Base-by-base conservation (phyloP, 1,140 invertebrate species). In the Drosophila athabasca region DNA sequence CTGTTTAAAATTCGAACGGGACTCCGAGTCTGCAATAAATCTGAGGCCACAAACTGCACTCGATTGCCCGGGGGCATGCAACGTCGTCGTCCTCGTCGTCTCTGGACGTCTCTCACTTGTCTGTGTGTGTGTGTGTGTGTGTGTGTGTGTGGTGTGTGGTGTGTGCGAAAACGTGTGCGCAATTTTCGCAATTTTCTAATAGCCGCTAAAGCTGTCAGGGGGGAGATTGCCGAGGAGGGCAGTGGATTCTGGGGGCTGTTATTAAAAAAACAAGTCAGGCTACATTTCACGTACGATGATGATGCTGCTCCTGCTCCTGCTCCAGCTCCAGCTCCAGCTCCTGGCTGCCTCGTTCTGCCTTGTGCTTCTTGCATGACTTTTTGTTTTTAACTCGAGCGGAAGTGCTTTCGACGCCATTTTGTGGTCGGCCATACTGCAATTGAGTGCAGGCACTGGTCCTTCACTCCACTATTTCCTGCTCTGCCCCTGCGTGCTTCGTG, bases 131-230 rank as follows among this genome's bases (percentile, higher is more conserved):
- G 7, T 26, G 0, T 26, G 7, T 8, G 26, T 62, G 49, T 43
- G 31, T 26, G 5, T 26, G 7, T 31, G 7, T 31, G 1, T 29
- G 29, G 7, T 29, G 26, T 62, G 49, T 43, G 39, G 50, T 43
- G 62, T 41, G 24, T 41, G 43, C 45, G 62, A 64, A 81, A 87
- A 88, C 83, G 84, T 88, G 83, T 66, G 71, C 79, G 84, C 83
- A 88, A 88, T 88, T 88, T 88, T 88, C 79, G 76, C 83, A 88
- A 88, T 88, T 88, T 88, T 88, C 83, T 88, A 88, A 88, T 88
- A 88, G 83, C 72, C 53, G 76, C 73, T 76, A 79, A 88, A 81
- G 75, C 83, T 62, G 49, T 59, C 55, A 19, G 39, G 24, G 31
- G 53, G 11, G 22, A 19, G 17, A 19, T 19, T 19, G 17, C 17